Evolutionary conservation across 2,797 vertebrate species (phyloP), one percentile per base, ranked within the genome.

Genomic region (Malurus splendens): DNA sequence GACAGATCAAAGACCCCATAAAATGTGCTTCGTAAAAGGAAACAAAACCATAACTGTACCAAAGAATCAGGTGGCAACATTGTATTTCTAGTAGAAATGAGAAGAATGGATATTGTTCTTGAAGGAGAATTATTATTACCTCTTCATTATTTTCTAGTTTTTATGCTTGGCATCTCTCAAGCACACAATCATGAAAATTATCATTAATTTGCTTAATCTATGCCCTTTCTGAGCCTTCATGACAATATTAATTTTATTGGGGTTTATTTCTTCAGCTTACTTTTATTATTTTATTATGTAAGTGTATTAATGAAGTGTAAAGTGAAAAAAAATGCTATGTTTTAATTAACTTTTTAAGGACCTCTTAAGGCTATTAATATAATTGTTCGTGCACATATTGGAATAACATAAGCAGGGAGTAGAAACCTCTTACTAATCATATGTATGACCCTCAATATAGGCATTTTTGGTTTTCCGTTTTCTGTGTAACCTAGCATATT

Each of bases 401-500:
- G 60, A 93, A 48, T 65, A 79, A 38, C 33, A 25, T 72, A 59
- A 42, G 13, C 64, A 85, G 41, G 44, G 47, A 86, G 47, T 57
- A 79, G 51, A 76, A 90, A 75, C 36, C 33, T 86, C 56, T 24
- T 77, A 82, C 51, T 84, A 89, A 89, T 87, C 50, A 28, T 60
- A 50, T 18, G 3, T 70, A n/a, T 90, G 79, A 91, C 55, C 64
- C 45, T 59, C 33, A 65, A 62, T 30, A 50, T 15, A 50, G 62
- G 42, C 9, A 10, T 62, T 68, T 78, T 80, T 72, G 51, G 59
- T 87, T 85, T 93, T 65, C 84, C 39, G 25, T 89, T 66, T 84
- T 78, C 72, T 80, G 4, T 64, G 52, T 61, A 89, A 82, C 83
- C 90, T 93, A 86, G 72, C 75, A 68, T 85, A 86, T 48, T 89